Percentiles rank a stretch among this genome's conserved stretches.
Evolutionary conservation across 2,888 invertebrate genomes (phyloP).

Genomic region (Harpalus rubripes): DNA sequence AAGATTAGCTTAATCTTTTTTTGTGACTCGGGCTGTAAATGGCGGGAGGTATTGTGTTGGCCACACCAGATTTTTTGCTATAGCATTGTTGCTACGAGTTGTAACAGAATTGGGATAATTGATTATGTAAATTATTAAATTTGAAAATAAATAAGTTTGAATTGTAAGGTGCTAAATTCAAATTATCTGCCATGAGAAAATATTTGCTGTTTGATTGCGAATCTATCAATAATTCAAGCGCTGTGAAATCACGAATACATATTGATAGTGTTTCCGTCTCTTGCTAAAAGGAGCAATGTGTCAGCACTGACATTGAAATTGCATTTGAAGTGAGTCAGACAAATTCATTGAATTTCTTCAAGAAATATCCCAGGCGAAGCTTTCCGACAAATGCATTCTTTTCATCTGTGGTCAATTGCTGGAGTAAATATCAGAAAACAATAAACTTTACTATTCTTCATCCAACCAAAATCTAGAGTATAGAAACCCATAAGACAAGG

Average conservation of each 20-base stretch:
- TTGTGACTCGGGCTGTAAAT: too few relatives aligned
- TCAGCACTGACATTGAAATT: slow-evolving; percentile 23
- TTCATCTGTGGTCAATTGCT: slow-evolving; percentile 32
- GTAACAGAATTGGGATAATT: too few relatives aligned
- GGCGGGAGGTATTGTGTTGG: too few relatives aligned
- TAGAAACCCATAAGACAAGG: not conserved
- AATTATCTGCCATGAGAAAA: not conserved
- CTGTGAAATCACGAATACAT: slow-evolving; percentile 31
- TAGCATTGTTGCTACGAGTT: too few relatives aligned
- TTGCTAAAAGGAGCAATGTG: slow-evolving; percentile 11
- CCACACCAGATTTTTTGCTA: too few relatives aligned
- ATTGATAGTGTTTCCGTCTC: slow-evolving; percentile 38
- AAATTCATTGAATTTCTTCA: slow-evolving; percentile 43
- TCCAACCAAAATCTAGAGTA: not conserved
- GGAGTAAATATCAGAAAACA: slow-evolving; percentile 33
- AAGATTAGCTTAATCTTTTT: too few relatives aligned
- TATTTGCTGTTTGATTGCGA: slow-evolving; percentile 1
- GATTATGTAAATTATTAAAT: too few relatives aligned
- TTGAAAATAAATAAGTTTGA: too few relatives aligned
- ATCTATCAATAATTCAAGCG: slow-evolving; percentile 24
- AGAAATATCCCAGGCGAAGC: not conserved
- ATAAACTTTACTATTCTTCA: slow-evolving; percentile 22
- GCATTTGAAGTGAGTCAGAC: slow-evolving; percentile 30
- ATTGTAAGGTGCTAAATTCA: not conserved
- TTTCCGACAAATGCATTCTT: slow-evolving; percentile 18